Evolutionary conservation across 1,140 invertebrate species (phyloP), one percentile per base, ranked within the genome.

Genomic region (Ectropis grisescens): DNA sequence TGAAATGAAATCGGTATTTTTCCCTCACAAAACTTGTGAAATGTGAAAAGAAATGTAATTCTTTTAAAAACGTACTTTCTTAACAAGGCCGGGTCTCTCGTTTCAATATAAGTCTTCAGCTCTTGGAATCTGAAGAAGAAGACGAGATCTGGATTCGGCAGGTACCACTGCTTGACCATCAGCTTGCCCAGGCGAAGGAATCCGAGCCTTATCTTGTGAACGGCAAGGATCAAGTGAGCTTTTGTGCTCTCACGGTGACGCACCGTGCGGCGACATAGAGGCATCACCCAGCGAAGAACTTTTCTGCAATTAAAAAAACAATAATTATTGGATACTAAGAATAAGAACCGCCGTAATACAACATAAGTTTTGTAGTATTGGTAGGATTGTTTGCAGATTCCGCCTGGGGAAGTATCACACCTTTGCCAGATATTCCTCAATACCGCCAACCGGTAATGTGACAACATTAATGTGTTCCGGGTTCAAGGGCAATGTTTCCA

Each of bases 121-220:
- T 95, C 93, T 22, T 82, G 43, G 14, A 87, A 74, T 1, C 89
- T 89, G 29, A 95, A 78, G 66, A 86, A 91, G 59, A 87, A 93
- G 13, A 94, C 65, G 0, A 94, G 68, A 13, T 90, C 84, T 10
- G 60, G 48, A 27, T 88, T 82, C 0, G 91, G 91, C 9, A 95
- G 44, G 8, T 84, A 74, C 40, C 88, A 89, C 42, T 89, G 83
- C 1, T 57, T 43, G 0, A 86, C 82, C 71, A 94, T 82, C 11
- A 86, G 43, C 9, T 80, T 45, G 0, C 83, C 89, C 2, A 94
- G 59, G 23, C 69, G 59, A 23, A 79, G 67, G 42, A 87, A 89
- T 0, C 85, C 88, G 13, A 87, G 23, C 33, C 92, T 83, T 8
- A 91, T 47, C 49, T 83, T 84, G 50, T 93, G 86, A 0, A 86